Percentiles rank a stretch among this genome's conserved stretches.
phyloP scores from a whole-genome alignment of 1,140 invertebrate species.

The Drosophila ironensis region DNA sequence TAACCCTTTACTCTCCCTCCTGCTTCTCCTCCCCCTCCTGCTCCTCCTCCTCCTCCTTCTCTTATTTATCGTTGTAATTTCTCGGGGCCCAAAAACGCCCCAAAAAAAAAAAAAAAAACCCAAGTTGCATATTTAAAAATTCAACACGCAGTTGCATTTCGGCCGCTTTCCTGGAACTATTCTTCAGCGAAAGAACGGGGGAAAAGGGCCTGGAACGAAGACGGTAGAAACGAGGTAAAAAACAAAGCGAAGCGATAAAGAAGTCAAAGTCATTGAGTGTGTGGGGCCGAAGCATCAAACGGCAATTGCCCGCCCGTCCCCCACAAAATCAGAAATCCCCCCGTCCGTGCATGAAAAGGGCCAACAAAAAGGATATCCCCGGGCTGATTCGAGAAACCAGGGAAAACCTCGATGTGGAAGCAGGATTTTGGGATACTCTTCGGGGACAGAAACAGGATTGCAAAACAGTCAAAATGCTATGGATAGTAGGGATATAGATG shows the following conservation, averaged over 20 bases:
- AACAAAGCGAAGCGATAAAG: neutral
- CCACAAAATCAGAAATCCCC: slow-evolving; percentile 1
- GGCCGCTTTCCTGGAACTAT: slow-evolving; percentile 63
- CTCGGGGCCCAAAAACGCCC: slow-evolving; percentile 7
- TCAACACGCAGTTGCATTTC: slow-evolving; percentile 70
- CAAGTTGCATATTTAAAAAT: slow-evolving; percentile 54
- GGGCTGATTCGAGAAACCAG: neutral
- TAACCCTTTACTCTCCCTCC: neutral
- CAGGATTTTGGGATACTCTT: no score
- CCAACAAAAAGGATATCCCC: neutral
- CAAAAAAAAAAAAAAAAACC: no score
- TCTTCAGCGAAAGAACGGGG: slow-evolving; percentile 13
- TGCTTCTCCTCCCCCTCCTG: neutral
- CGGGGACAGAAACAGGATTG: no score
- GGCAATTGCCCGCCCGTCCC: slow-evolving; percentile 40
- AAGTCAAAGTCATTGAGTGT: slow-evolving; percentile 15
- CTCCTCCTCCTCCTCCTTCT: neutral
- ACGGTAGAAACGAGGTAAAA: slow-evolving; percentile 2
- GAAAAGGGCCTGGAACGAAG: neutral
- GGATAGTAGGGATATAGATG: no score
- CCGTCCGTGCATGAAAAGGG: neutral
- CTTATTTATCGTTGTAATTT: slow-evolving; percentile 58
- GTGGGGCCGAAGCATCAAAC: slow-evolving; percentile 18
- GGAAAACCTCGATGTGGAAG: no score
- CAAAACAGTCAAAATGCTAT: no score